Conservation (phyloP, 2,113 vertebrate genomes). For the Cavia porcellus region DNA sequence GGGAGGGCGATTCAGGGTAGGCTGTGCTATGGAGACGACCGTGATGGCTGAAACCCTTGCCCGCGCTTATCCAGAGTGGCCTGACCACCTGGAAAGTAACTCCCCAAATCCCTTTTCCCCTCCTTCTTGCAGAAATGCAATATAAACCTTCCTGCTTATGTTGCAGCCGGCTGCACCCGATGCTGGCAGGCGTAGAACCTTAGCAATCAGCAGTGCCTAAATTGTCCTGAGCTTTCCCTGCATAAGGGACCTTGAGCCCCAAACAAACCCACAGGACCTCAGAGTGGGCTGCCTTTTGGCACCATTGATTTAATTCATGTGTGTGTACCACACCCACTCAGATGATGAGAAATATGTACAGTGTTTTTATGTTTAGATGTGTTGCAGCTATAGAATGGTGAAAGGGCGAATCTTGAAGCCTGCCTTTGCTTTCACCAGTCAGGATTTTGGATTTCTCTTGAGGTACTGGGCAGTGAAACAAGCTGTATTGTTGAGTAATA, state of each 20-base stretch:
- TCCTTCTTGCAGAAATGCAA: neutral
- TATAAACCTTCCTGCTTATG: neutral
- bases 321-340: accelerated
- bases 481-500: neutral
- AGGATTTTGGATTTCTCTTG: neutral
- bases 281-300: neutral
- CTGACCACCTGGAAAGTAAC: accelerated
- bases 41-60: accelerated
- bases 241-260: too few relatives aligned
- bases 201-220: neutral
- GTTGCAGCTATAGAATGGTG: accelerated
- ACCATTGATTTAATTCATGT: accelerated
- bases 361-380: neutral
- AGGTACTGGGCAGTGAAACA: neutral
- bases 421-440: accelerated
- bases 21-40: accelerated
- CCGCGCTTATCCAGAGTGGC: accelerated
- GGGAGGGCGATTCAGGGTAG: accelerated
- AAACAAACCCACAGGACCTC: too few relatives aligned
- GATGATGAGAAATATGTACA: neutral
- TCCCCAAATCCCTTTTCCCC: accelerated
- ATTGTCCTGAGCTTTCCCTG: accelerated
- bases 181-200: accelerated
- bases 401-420: accelerated
- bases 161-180: neutral